Percentiles rank a stretch among this genome's conserved stretches.
phyloP scores from a whole-genome alignment of 2,797 vertebrate genomes.

The Serranus cabrilla region DNA sequence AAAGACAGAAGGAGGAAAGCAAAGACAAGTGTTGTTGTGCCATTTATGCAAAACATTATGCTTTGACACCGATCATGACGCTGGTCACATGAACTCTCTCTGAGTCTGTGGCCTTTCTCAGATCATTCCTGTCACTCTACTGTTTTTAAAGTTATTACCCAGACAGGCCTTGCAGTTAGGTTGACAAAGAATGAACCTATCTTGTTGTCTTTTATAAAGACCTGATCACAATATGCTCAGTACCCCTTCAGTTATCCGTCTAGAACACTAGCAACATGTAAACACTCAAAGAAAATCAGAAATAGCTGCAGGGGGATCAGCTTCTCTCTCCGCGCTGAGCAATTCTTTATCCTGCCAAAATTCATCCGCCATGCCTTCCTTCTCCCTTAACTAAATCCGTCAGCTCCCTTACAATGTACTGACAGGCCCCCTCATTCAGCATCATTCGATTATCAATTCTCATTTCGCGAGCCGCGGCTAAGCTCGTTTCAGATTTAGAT shows the following conservation, averaged over 20 bases:
- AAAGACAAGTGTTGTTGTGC: slow-evolving; percentile 1
- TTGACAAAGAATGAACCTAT: slow-evolving; percentile 21
- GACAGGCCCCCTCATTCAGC: slow-evolving; percentile 82
- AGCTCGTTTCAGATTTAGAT: slow-evolving; percentile 82
- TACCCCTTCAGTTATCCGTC: slow-evolving; percentile 37
- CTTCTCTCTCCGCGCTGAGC: slow-evolving; percentile 63
- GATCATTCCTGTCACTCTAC: slow-evolving; percentile 4
- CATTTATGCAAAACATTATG: neutral
- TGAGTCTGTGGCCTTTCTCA: slow-evolving; percentile 2
- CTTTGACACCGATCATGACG: slow-evolving; percentile 16
- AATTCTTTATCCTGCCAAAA: slow-evolving; percentile 83
- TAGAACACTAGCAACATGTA: slow-evolving; percentile 49
- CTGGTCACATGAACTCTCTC: neutral
- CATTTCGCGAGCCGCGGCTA: slow-evolving; percentile 74
- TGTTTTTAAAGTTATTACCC: slow-evolving; percentile 4
- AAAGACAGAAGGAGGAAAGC: neutral
- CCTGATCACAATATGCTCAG: slow-evolving; percentile 41
- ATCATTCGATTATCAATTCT: slow-evolving; percentile 86
- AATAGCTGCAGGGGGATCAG: slow-evolving; percentile 73
- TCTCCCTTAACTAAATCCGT: slow-evolving; percentile 81
- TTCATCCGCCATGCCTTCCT: slow-evolving; percentile 78
- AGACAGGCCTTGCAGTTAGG: slow-evolving; percentile 17
- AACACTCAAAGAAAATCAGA: slow-evolving; percentile 71
- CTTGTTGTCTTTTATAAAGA: slow-evolving; percentile 38
- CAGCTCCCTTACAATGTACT: slow-evolving; percentile 78